Evolutionary conservation across 2,797 vertebrate genomes (phyloP).

Genomic region (Octomys mimax): DNA sequence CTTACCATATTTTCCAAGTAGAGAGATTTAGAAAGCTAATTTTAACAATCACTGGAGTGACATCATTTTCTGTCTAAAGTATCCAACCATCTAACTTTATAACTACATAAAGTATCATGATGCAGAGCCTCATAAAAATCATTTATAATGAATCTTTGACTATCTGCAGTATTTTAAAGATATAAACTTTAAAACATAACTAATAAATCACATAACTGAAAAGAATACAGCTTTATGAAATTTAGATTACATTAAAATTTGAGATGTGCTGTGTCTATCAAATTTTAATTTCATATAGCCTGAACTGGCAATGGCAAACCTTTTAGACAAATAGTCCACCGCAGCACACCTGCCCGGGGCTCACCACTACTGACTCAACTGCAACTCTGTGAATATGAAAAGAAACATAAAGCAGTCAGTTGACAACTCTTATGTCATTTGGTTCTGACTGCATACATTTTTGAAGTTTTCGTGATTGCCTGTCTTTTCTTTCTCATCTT

Average conservation of each 20-base stretch:
- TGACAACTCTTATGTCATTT: background rate
- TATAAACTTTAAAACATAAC: background rate
- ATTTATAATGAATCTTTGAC: background rate
- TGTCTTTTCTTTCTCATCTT: background rate
- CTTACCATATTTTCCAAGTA: background rate
- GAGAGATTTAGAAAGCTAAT: background rate
- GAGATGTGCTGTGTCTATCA: background rate
- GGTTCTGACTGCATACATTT: background rate
- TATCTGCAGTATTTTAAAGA: background rate
- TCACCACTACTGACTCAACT: background rate
- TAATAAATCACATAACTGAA: background rate
- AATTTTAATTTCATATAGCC: background rate
- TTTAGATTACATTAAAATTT: background rate
- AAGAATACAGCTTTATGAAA: constrained; percentile 22
- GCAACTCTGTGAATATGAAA: constrained; percentile 5
- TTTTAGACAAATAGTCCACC: background rate
- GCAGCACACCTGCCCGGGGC: too few relatives aligned
- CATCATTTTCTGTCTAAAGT: background rate
- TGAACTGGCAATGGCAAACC: background rate
- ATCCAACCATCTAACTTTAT: background rate
- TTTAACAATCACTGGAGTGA: background rate
- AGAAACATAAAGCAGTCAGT: background rate
- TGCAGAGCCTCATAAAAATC: background rate
- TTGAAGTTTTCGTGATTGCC: background rate
- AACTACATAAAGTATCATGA: background rate